Evolutionary conservation across 2,888 invertebrate species (phyloP).

Genomic region (Synanthedon tipuliformis): DNA sequence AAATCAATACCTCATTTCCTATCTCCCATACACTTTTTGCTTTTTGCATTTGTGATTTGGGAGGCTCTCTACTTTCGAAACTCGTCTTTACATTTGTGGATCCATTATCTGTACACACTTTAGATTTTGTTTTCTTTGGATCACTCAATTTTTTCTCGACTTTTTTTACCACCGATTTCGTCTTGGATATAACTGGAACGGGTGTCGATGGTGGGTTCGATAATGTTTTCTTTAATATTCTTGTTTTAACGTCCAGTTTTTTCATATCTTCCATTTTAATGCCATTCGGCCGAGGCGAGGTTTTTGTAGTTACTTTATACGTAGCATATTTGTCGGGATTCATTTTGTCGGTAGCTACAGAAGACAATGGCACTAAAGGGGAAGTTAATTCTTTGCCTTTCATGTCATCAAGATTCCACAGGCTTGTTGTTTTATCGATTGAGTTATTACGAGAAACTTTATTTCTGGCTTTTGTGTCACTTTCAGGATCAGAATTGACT

Average conservation of each 20-base stretch:
- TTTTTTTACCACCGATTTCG: constrained; percentile 53
- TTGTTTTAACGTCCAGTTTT: constrained; percentile 66
- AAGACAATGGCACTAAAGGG: constrained; percentile 46
- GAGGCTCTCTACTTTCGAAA: constrained; percentile 40
- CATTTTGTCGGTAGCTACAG: constrained; percentile 46
- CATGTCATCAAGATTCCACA: constrained; percentile 71
- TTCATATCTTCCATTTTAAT: constrained; percentile 58
- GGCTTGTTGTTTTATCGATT: constrained; percentile 68
- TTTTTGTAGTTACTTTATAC: constrained; percentile 62
- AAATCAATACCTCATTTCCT: constrained; percentile 48
- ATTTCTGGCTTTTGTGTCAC: constrained; percentile 35
- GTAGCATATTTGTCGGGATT: constrained; percentile 63
- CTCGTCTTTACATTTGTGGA: constrained; percentile 47
- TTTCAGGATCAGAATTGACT: constrained; percentile 58
- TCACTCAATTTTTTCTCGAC: constrained; percentile 50
- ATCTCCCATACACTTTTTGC: constrained; percentile 69
- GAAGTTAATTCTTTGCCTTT: constrained; percentile 60
- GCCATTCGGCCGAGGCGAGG: constrained; percentile 40
- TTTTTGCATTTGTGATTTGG: constrained; percentile 60
- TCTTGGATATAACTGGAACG: constrained; percentile 59
- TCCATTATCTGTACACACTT: constrained; percentile 44
- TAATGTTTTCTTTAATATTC: constrained; percentile 66
- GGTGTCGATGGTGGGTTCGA: constrained; percentile 65
- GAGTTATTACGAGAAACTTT: constrained; percentile 58
- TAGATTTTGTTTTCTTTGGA: constrained; percentile 54